phyloP scores from a whole-genome alignment of 2,797 vertebrate species.

The Gallinago stenura region DNA sequence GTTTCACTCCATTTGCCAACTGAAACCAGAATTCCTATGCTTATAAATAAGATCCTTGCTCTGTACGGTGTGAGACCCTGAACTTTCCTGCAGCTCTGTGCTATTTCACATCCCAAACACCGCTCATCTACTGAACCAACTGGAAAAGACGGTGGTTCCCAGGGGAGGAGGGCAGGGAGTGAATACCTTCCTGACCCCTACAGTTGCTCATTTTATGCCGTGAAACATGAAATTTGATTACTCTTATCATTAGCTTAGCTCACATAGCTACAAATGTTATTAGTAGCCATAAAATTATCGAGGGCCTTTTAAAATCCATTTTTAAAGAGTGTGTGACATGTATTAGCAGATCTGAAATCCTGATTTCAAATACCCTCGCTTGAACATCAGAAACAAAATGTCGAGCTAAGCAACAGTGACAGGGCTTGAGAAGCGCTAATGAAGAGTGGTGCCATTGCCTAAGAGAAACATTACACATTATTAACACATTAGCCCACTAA shows the following conservation, averaged over 20 bases:
- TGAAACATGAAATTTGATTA: constrained; percentile 70
- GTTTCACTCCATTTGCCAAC: background rate
- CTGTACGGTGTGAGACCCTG: background rate
- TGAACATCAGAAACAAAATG: constrained; percentile 64
- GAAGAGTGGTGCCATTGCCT: constrained; percentile 71
- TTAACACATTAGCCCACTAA: constrained; percentile 75
- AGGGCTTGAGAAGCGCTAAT: constrained; percentile 71
- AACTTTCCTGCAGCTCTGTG: background rate
- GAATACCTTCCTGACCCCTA: constrained; percentile 65
- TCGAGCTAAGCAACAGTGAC: constrained; percentile 53
- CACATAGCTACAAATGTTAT: constrained; percentile 75
- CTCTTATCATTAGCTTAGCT: constrained; percentile 74
- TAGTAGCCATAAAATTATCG: constrained; percentile 72
- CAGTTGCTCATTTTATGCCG: constrained; percentile 67
- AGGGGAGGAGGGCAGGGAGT: constrained; percentile 50
- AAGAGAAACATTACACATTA: constrained; percentile 71
- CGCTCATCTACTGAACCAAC: background rate
- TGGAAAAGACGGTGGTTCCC: constrained; percentile 44
- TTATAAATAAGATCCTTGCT: background rate
- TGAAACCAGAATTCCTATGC: background rate
- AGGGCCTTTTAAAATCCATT: constrained; percentile 75
- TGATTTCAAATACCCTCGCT: constrained; percentile 64
- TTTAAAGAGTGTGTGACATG: constrained; percentile 79
- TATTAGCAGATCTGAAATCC: constrained; percentile 68
- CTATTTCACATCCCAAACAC: background rate